Percentiles rank a stretch among this genome's conserved stretches.
phyloP scores from a whole-genome alignment of 2,888 invertebrate species.

The Drosophila algonquin region DNA sequence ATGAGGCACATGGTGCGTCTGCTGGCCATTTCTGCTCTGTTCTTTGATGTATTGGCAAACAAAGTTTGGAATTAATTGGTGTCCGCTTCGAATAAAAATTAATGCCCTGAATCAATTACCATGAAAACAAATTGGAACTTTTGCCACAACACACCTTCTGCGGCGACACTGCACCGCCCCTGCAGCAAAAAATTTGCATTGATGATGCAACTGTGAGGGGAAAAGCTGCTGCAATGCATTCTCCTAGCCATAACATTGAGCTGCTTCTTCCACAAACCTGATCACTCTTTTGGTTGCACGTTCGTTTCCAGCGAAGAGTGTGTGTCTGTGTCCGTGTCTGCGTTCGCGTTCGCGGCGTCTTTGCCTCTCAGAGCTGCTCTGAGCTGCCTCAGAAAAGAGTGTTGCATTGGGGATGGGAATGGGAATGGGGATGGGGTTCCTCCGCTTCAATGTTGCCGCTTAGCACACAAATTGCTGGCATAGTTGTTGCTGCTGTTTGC shows the following conservation, averaged over 20 bases:
- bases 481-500: conserved; percentile 57
- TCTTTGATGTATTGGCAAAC: conserved; percentile 69
- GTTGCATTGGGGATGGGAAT: conserved; percentile 2
- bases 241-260: too few relatives aligned
- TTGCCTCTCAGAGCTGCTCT: conserved; percentile 12
- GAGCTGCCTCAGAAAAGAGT: conserved; percentile 7
- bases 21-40: conserved; percentile 26
- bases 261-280: conserved; percentile 31
- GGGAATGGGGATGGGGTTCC: conserved; percentile 44
- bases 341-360: conserved; percentile 6
- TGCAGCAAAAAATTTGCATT: conserved; percentile 67
- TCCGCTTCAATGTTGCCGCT: conserved; percentile 65
- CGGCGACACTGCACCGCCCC: conserved; percentile 8
- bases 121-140: conserved; percentile 45
- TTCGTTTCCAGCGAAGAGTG: conserved; percentile 60
- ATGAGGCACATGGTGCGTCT: conserved; percentile 43
- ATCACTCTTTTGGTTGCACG: conserved; percentile 23
- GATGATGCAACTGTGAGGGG: conserved; percentile 66
- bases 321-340: neutral
- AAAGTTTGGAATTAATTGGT: conserved; percentile 73
- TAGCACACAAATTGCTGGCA: conserved; percentile 71
- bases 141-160: conserved; percentile 18
- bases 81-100: conserved; percentile 46
- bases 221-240: conserved; percentile 3
- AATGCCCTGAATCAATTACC: conserved; percentile 70